phyloP scores from a whole-genome alignment of 64 coral and sea anemone genomes.

The Montipora efflorescens region DNA sequence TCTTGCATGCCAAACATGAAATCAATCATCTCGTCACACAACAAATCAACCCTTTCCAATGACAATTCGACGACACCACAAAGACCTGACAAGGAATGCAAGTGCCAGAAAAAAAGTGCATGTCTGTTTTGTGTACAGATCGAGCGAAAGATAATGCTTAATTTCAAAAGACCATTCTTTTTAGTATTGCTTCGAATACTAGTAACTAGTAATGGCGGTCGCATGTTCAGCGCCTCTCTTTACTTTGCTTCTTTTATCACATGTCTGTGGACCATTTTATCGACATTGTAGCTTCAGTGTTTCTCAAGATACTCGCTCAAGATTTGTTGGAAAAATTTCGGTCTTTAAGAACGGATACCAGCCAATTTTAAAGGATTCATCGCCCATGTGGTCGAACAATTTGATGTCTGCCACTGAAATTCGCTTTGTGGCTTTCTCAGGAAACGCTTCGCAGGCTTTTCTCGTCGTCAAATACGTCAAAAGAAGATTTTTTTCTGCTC shows the following conservation, averaged over 20 bases:
- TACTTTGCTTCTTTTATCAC: background rate
- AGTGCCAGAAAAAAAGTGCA: too few species aligned
- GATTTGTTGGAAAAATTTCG: background rate
- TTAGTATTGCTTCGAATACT: too few species aligned
- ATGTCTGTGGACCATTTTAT: background rate
- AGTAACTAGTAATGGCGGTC: background rate
- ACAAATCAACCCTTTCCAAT: background rate
- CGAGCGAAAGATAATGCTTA: too few species aligned
- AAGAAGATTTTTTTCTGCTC: constrained; percentile 1
- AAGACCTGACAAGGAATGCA: background rate
- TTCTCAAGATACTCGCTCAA: background rate
- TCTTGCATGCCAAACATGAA: background rate
- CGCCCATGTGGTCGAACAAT: background rate
- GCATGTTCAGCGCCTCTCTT: background rate
- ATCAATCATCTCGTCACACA: background rate
- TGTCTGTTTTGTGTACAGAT: too few species aligned
- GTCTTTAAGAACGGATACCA: background rate
- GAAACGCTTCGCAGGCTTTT: background rate
- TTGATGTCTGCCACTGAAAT: background rate
- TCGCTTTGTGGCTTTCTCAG: background rate
- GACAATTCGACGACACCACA: background rate
- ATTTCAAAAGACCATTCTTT: too few species aligned
- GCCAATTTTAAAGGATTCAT: constrained; percentile 3
- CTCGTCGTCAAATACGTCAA: background rate
- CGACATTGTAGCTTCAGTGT: background rate